Evolutionary conservation across 2,888 invertebrate genomes (phyloP).

Genomic region (Euphydryas editha): DNA sequence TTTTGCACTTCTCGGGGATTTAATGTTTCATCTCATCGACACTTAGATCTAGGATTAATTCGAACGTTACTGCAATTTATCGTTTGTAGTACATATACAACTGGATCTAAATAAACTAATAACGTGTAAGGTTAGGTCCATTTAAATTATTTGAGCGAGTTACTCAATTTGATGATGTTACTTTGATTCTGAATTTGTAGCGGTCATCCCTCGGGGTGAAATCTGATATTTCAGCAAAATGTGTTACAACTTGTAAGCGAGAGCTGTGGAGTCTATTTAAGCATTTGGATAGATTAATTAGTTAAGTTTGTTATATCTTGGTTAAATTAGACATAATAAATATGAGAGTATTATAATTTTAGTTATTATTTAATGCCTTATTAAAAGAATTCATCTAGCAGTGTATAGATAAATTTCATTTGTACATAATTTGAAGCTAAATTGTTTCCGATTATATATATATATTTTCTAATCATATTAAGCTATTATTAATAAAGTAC

Average conservation of each 20-base stretch:
- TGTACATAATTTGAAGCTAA: no score
- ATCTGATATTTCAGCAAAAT: conserved; percentile 23
- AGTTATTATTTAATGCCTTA: no score
- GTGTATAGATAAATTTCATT: no score
- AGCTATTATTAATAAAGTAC: no score
- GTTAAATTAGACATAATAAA: background rate
- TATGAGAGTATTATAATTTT: background rate
- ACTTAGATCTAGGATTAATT: conserved; percentile 9
- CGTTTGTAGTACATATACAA: conserved; percentile 25
- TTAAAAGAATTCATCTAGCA: no score
- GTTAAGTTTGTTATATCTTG: conserved; percentile 5
- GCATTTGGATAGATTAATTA: conserved; percentile 11
- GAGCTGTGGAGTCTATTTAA: background rate
- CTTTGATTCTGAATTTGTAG: conserved; percentile 39
- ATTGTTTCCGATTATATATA: no score
- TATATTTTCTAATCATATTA: no score
- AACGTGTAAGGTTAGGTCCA: conserved; percentile 29
- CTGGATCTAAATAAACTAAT: conserved; percentile 40
- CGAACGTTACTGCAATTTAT: conserved; percentile 23
- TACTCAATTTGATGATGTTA: conserved; percentile 37
- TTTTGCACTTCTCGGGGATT: background rate
- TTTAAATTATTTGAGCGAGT: conserved; percentile 37
- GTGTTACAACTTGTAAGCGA: conserved; percentile 17
- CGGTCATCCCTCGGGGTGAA: conserved; percentile 30
- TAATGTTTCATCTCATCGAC: conserved; percentile 18